Evolutionary conservation across 2,797 vertebrate genomes (phyloP).

Genomic region (Trichosurus vulpecula): DNA sequence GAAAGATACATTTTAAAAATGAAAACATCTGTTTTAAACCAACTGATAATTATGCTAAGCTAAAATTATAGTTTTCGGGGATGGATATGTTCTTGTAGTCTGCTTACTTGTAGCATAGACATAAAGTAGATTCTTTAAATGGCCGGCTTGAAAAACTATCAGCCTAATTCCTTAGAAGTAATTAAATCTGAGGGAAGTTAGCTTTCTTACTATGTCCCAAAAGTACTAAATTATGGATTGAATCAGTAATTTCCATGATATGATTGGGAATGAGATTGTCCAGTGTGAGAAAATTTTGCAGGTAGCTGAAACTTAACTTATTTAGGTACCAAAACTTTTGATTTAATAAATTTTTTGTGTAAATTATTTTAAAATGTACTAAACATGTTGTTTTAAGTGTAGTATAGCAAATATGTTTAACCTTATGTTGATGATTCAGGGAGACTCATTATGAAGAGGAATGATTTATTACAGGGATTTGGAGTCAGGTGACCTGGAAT

Average conservation of each 20-base stretch:
- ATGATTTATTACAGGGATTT: background rate
- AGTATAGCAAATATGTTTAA: background rate
- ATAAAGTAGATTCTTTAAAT: conserved; percentile 43
- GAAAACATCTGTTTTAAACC: conserved; percentile 38
- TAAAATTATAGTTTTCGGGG: conserved; percentile 33
- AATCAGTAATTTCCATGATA: background rate
- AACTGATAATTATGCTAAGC: conserved; percentile 20
- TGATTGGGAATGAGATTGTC: background rate
- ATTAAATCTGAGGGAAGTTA: background rate
- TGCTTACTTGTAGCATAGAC: background rate
- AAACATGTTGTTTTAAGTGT: background rate
- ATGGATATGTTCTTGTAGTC: conserved; percentile 45
- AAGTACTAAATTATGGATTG: background rate
- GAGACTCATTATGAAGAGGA: background rate
- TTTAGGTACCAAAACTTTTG: background rate
- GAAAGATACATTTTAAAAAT: background rate
- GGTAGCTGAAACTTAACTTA: background rate
- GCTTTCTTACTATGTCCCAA: background rate
- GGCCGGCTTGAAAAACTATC: background rate
- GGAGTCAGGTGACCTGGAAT: background rate
- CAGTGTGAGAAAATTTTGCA: background rate
- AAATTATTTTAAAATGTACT: background rate
- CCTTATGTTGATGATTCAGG: background rate
- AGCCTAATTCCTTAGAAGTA: background rate
- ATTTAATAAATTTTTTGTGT: background rate